A percentile compares a stretch with the other conserved stretches of the same genome.
Evolutionary conservation across 2,113 vertebrate species (phyloP).

Genomic region (Rhea americana): DNA sequence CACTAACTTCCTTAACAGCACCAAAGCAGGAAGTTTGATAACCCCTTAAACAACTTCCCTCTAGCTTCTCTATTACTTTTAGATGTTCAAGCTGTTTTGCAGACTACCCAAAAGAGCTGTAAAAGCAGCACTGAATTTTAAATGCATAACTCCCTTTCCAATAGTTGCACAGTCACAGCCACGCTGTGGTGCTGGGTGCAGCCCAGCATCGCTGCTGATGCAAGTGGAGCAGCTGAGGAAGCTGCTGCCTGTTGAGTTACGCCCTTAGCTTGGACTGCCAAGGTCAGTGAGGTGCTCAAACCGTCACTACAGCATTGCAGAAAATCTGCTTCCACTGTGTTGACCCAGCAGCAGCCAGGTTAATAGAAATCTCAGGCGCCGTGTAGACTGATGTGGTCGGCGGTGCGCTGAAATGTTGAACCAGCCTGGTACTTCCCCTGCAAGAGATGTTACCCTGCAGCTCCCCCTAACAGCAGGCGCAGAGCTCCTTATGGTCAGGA

Average conservation of each 20-base stretch:
- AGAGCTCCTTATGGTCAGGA: background rate
- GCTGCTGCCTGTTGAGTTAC: background rate
- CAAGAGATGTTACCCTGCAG: background rate
- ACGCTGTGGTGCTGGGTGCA: accelerated
- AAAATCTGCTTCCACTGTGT: background rate
- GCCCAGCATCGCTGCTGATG: background rate
- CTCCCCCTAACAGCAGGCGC: background rate
- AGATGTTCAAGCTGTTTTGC: background rate
- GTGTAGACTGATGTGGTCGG: background rate
- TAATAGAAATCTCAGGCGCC: background rate
- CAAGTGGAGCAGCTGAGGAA: background rate
- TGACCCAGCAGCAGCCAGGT: background rate
- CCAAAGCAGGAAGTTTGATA: background rate
- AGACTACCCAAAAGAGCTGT: background rate
- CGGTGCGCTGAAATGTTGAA: background rate
- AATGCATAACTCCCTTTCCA: background rate
- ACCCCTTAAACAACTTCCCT: background rate
- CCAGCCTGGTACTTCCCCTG: too few species aligned
- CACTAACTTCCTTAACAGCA: background rate
- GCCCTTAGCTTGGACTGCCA: accelerated
- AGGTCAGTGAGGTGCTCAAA: background rate
- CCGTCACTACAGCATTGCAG: accelerated
- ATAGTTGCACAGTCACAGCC: background rate
- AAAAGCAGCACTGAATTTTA: background rate
- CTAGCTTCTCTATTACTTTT: background rate